Base-by-base conservation (phyloP, 2,888 invertebrate genomes). In the Brachynemurus nebulosus region DNA sequence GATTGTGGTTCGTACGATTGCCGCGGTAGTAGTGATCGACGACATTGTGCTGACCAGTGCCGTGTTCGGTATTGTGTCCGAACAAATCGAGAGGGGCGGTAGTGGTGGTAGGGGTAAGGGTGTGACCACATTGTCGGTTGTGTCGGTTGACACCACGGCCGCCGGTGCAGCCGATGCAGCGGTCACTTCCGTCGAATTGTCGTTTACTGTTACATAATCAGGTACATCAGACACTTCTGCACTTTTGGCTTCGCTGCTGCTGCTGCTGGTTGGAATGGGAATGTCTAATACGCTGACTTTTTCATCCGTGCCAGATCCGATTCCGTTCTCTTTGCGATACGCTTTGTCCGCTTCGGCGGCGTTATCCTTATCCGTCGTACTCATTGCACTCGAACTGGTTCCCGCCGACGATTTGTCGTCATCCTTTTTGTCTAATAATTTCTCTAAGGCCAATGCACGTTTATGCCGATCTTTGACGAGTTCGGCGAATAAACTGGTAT, bases 401-500 rank as follows among this genome's bases (percentile, higher is more conserved):
- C 48, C 57, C 59, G 11, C 57, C 55, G 16, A 55, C 55, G 30
- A 66, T 19, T 12, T 20, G n/a, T 19, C 37, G 40, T 76, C 76
- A 50, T 73, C 72, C 54, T 77, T 74, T 47, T 78, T 78, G 50
- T 80, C 80, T 41, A 81, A 66, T 40, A 81, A 75, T 60, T 79
- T 82, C 63, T 76, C 71, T 47, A 74, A 62, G 43, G 85, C 86
- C 61, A 85, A 71, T 46, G 84, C 83, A 7, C 86, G 72, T 69
- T 84, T 85, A 53, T 85, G 84, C 52, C 81, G 78, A 57, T 86
- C 85, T 58, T 89, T 89, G 11, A 90, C 86, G 48, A 91, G 70
- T 64, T 90, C 88, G 0, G 90, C 90, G 60, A 91, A 91, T 9
- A 91, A 70, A 59, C 89, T 89, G 7, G 90, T 90, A 54, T 88